Conservation (phyloP, 2,888 invertebrate species). For the Linnaemya tessellans region DNA sequence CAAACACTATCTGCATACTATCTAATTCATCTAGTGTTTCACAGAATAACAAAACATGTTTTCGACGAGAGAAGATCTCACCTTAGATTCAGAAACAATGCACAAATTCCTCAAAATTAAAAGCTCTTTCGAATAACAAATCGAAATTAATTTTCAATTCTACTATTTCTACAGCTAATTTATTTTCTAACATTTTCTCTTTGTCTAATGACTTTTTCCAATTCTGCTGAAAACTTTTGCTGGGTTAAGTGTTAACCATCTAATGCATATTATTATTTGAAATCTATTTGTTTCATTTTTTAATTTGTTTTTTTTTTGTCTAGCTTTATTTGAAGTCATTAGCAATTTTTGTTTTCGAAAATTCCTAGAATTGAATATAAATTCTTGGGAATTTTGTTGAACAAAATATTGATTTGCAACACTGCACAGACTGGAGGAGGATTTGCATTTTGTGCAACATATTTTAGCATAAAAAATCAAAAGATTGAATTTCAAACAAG, state of each 20-base stretch:
- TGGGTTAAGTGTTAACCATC: slow-evolving; percentile 22
- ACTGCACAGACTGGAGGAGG: slow-evolving; percentile 10
- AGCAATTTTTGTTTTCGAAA: slow-evolving; percentile 33
- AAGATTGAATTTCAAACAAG: slow-evolving; percentile 59
- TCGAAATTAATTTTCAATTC: too few species aligned
- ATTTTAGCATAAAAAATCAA: slow-evolving; percentile 29
- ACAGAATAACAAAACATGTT: too few species aligned
- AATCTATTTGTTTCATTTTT: slow-evolving; percentile 34
- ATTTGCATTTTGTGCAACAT: slow-evolving; percentile 57
- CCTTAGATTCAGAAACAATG: too few species aligned
- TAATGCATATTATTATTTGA: slow-evolving; percentile 17
- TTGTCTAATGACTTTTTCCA: neutral
- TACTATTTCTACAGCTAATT: too few species aligned
- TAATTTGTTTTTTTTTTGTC: neutral
- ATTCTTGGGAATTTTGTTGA: slow-evolving; percentile 54
- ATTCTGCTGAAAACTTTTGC: neutral
- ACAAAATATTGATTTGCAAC: slow-evolving; percentile 62
- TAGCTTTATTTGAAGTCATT: slow-evolving; percentile 32
- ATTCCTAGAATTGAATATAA: slow-evolving; percentile 52
- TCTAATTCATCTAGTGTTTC: too few species aligned
- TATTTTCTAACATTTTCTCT: neutral
- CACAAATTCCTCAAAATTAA: too few species aligned
- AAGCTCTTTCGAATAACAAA: too few species aligned
- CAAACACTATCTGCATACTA: too few species aligned
- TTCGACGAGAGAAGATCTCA: too few species aligned